phyloP scores from a whole-genome alignment of 2,888 invertebrate species.

The Asteroscopus sphinx region DNA sequence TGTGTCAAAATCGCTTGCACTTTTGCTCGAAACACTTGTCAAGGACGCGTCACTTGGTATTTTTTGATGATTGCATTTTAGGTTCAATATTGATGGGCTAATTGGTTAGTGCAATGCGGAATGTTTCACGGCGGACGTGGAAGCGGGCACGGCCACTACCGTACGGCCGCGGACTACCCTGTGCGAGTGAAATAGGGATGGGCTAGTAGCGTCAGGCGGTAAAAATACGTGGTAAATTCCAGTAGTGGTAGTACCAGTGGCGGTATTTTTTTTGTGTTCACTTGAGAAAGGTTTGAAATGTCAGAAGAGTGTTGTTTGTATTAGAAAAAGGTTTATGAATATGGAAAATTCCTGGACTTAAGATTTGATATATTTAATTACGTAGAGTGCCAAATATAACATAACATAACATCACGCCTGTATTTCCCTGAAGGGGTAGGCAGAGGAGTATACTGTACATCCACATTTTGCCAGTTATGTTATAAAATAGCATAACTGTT shows the following conservation, averaged over 20 bases:
- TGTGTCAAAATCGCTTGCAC: constrained; percentile 80
- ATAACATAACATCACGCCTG: no score
- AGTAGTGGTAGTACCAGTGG: background rate
- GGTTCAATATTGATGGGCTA: constrained; percentile 47
- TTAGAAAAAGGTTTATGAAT: no score
- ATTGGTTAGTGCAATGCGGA: constrained; percentile 62
- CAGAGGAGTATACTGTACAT: no score
- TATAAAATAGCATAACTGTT: no score
- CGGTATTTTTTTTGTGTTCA: constrained; percentile 5
- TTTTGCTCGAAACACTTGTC: constrained; percentile 62
- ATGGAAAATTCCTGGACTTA: no score
- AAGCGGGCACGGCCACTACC: constrained; percentile 79
- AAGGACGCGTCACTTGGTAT: constrained; percentile 63
- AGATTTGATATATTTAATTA: no score
- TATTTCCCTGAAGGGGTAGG: no score
- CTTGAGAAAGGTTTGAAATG: no score
- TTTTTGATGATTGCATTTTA: constrained; percentile 55
- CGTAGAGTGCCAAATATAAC: no score
- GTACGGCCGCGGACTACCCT: constrained; percentile 76
- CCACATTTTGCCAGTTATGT: no score
- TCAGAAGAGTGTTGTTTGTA: no score
- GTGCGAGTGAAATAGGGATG: constrained; percentile 67
- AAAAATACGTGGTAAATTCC: constrained; percentile 10
- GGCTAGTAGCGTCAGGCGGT: constrained; percentile 26
- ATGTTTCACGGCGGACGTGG: constrained; percentile 49